These are phyloP conservation scores for Xylocopa sonorina DNA, from an alignment of 1,140 invertebrate genomes.

Conservation along the genomic window DNA sequence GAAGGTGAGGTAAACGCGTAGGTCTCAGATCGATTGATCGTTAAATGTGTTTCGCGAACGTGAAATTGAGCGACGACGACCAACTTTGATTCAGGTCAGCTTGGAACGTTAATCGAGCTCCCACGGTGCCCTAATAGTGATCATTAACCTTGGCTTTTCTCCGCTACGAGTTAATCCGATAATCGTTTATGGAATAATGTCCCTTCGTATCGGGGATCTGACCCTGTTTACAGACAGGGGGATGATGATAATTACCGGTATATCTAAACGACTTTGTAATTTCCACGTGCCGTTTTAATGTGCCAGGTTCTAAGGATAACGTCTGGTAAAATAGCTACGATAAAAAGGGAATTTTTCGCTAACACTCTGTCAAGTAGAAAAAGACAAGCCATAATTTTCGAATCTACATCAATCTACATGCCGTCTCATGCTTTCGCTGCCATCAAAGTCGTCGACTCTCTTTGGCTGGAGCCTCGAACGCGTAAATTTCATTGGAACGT, in stretches of 20 bases:
- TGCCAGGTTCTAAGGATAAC: neutral
- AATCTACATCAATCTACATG: too few relatives aligned
- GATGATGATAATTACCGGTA: conserved; percentile 30
- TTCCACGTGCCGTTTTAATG: conserved; percentile 11
- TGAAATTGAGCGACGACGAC: neutral
- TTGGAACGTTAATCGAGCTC: conserved; percentile 44
- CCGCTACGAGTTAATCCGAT: conserved; percentile 53
- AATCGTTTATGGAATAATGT: conserved; percentile 47
- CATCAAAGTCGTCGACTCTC: neutral
- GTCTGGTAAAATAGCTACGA: neutral
- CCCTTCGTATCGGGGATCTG: conserved; percentile 38
- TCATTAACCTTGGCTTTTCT: conserved; percentile 62
- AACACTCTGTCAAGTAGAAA: too few relatives aligned
- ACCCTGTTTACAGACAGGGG: conserved; percentile 37
- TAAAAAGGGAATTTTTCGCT: neutral
- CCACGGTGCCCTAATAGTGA: conserved; percentile 32
- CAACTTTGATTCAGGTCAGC: neutral
- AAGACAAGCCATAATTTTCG: too few relatives aligned
- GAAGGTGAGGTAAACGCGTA: neutral
- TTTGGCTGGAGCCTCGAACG: neutral
- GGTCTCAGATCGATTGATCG: neutral
- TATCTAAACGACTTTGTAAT: conserved; percentile 5
- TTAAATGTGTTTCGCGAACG: neutral
- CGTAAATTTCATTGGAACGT: neutral
- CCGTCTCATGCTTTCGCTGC: too few relatives aligned